Evolutionary conservation across 2,888 invertebrate species (phyloP).

Genomic region (Ctena decussata): DNA sequence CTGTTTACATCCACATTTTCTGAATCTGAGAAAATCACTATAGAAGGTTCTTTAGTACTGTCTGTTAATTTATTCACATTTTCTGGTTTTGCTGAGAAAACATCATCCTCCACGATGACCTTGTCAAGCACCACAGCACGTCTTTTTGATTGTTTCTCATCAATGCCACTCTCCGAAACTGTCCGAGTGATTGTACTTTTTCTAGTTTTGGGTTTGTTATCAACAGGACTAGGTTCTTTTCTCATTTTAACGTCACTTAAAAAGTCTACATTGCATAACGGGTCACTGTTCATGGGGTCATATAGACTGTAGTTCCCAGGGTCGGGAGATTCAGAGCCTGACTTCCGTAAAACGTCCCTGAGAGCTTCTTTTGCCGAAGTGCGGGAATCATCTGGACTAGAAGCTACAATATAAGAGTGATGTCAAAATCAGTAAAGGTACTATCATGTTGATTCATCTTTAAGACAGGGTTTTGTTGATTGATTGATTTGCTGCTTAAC

Average conservation of each 20-base stretch:
- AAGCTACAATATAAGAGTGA: constrained; percentile 60
- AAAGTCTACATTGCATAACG: constrained; percentile 73
- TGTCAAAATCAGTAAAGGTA: no score
- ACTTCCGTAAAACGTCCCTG: constrained; percentile 75
- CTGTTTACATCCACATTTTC: constrained; percentile 57
- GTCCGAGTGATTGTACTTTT: constrained; percentile 54
- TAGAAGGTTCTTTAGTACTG: background rate
- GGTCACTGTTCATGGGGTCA: constrained; percentile 73
- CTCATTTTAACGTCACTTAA: constrained; percentile 45
- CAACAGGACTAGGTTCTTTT: constrained; percentile 11
- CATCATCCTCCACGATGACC: constrained; percentile 50
- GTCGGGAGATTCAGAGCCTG: constrained; percentile 69
- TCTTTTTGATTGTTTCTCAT: constrained; percentile 8
- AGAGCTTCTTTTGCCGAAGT: constrained; percentile 74
- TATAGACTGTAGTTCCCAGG: constrained; percentile 68
- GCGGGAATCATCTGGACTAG: constrained; percentile 74
- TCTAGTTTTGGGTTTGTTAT: background rate
- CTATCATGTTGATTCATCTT: no score
- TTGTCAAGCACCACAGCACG: constrained; percentile 58
- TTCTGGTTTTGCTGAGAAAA: constrained; percentile 41
- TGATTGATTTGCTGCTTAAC: no score
- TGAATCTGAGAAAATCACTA: constrained; percentile 70
- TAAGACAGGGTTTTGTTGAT: no score
- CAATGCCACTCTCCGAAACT: constrained; percentile 52
- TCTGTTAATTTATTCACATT: constrained; percentile 15